These are phyloP conservation scores for Oxyura jamaicensis DNA, from an alignment of 2,113 vertebrate species.

Conservation along the genomic window DNA sequence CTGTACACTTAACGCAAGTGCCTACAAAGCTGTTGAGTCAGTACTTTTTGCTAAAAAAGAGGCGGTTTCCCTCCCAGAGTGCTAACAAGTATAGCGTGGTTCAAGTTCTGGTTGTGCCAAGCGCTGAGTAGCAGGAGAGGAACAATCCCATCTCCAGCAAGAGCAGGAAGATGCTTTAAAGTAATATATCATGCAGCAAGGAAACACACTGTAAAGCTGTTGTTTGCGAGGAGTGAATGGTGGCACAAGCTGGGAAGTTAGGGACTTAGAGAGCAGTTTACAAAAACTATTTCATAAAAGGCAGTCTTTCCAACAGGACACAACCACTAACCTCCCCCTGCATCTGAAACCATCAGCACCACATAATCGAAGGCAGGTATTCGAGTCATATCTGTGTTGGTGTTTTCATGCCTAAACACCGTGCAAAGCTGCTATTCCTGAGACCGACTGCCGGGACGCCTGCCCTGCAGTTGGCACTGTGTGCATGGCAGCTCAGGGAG, in stretches of 20 bases:
- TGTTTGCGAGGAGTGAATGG: not conserved
- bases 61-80: constrained; percentile 40
- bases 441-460: fast-evolving
- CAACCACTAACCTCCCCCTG: not conserved
- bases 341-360: not conserved
- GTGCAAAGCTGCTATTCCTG: not conserved
- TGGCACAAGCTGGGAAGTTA: not conserved
- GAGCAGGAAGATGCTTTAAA: constrained; percentile 35
- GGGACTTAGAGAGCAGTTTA: not conserved
- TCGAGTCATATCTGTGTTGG: not conserved
- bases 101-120: constrained; percentile 50
- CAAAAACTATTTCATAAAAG: not conserved
- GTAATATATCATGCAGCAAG: constrained; percentile 18
- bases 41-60: not conserved
- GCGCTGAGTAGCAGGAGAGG: constrained; percentile 7
- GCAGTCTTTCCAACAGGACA: not conserved
- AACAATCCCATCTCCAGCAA: constrained; percentile 1
- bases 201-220: not conserved
- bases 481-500: not conserved
- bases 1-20: constrained; percentile 27
- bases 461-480: fast-evolving
- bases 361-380: not conserved
- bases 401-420: not conserved
- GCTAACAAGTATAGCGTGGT: constrained; percentile 36
- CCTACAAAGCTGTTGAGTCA: constrained; percentile 66